Base-by-base conservation (phyloP, 1,140 invertebrate genomes). In the Cephus cinctus region DNA sequence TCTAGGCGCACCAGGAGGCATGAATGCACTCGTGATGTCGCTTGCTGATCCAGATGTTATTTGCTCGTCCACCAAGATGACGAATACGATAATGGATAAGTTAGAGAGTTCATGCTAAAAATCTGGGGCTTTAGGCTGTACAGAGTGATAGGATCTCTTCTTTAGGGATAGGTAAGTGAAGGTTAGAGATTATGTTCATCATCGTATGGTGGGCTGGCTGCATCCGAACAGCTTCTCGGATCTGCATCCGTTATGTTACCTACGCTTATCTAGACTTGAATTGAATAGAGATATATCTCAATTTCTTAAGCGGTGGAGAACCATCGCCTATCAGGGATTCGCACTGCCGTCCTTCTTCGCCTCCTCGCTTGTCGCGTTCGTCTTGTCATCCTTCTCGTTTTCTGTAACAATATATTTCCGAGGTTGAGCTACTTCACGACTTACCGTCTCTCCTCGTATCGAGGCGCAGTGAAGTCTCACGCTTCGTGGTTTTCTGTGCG, bases 381-480 rank as follows among this genome's bases (percentile, higher is more conserved):
- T 71, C 31, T 80, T 77, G 14, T 85, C 83, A 36, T 86, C 84
- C 52, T 86, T 85, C 40, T 80, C 73, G 53, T 82, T 81, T 63
- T 84, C 83, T 84, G 57, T 16, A 76, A 76, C 50, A 49, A 54
- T 68, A n/a, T n/a, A n/a, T n/a, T n/a, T n/a, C n/a, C n/a, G n/a
- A n/a, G n/a, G n/a, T n/a, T n/a, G n/a, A n/a, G n/a, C n/a, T n/a
- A n/a, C n/a, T n/a, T n/a, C n/a, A n/a, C n/a, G n/a, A n/a, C n/a
- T n/a, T n/a, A n/a, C n/a, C n/a, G n/a, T n/a, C n/a, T n/a, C n/a
- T n/a, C n/a, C n/a, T n/a, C n/a, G n/a, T n/a, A n/a, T n/a, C n/a
- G n/a, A n/a, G n/a, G n/a, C n/a, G n/a, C n/a, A n/a, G n/a, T n/a
- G n/a, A n/a, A n/a, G n/a, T n/a, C n/a, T n/a, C n/a, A n/a, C n/a